Evolutionary conservation across 2,797 vertebrate genomes (phyloP), one percentile per base, ranked within the genome.

Genomic region (Hippocampus kuda): DNA sequence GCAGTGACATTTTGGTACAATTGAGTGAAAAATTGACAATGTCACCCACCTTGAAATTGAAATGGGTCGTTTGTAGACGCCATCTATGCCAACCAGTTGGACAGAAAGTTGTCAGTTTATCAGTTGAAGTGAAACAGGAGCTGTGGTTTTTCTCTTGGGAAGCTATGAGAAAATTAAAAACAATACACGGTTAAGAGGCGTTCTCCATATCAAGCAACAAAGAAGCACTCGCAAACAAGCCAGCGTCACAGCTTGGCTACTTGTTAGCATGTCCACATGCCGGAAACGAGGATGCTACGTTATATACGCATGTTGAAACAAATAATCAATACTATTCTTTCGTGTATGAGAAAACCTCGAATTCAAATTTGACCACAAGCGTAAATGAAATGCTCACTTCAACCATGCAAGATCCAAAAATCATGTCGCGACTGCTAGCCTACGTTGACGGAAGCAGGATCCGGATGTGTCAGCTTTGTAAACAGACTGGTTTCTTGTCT

Each of bases 41-140:
- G 27, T 74, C 11, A 72, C 79, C 76, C 81, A 94, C 94, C 94
- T 86, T 91, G 89, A 77, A 96, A 95, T 11, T 92, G 87, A 78
- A 94, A 91, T 30, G 93, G 92, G 83, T 94, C 93, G 30, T 77
- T 83, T 53, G 68, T 85, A 6, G 91, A 68, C 83, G 94, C 94
- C 94, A 96, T 95, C 85, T 79, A 73, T 13, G 34, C 56, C 13
- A 30, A 42, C 3, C 20, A 65, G 11, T 49, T 66, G 41, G 11
- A 30, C n/a, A 27, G 38, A 1, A 69, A 72, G 2, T 67, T 49
- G 49, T 49, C 24, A 2, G 5, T 9, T 67, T 63, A 2, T 63
- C 34, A 6, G 53, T 26, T 67, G 68, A 44, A 20, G 49, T 65
- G 34, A 20, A 20, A 70, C 34, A 9, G 5, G 18, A 16, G 18